phyloP scores from a whole-genome alignment of 2,888 invertebrate species.

The Pristionchus exspectatus region DNA sequence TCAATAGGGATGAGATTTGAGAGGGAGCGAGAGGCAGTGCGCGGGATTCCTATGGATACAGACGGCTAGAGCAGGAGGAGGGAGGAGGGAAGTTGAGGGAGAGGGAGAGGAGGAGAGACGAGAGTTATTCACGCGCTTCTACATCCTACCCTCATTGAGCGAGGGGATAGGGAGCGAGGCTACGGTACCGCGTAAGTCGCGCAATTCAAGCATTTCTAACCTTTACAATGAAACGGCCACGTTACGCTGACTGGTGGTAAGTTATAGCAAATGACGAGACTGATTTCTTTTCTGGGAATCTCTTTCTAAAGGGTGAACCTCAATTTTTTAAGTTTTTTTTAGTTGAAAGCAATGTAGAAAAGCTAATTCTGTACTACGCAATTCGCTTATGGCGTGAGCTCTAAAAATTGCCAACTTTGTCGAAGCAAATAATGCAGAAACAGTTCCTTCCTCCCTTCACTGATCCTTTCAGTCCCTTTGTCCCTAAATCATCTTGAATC shows the following conservation, averaged over 20 bases:
- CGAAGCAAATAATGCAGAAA: background rate
- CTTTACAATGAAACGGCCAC: too few relatives aligned
- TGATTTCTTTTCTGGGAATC: too few relatives aligned
- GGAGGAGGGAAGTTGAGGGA: background rate
- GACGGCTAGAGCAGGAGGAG: constrained; percentile 36
- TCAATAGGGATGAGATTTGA: constrained; percentile 13
- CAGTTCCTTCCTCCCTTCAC: background rate
- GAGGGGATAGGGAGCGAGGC: background rate
- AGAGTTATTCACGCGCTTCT: background rate
- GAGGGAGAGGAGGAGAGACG: background rate
- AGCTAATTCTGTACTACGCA: too few relatives aligned
- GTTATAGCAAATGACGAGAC: too few relatives aligned
- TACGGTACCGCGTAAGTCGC: background rate
- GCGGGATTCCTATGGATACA: constrained; percentile 38
- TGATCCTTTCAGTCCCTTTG: background rate
- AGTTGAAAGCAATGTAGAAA: too few relatives aligned
- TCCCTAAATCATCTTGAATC: background rate
- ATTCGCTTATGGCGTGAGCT: too few relatives aligned
- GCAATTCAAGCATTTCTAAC: too few relatives aligned
- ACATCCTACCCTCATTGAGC: background rate
- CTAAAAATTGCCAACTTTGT: background rate
- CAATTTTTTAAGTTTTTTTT: too few relatives aligned
- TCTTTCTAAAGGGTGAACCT: too few relatives aligned
- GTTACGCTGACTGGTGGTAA: too few relatives aligned
- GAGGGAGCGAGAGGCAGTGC: background rate